These are phyloP conservation scores for Podargus strigoides DNA, from an alignment of 2,797 vertebrate species.

Conservation along the genomic window DNA sequence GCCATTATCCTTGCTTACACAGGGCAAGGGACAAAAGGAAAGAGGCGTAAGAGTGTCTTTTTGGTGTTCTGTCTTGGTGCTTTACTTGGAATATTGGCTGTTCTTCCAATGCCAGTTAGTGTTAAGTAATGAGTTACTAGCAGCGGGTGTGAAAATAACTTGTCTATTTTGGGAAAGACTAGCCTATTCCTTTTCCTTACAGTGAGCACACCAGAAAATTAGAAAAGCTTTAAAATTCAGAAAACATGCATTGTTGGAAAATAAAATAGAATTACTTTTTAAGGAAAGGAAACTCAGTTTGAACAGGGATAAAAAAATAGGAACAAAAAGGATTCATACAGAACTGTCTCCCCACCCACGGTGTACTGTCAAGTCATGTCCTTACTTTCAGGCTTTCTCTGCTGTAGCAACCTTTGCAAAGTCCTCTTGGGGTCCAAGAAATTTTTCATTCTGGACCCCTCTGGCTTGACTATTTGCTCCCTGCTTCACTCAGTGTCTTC, in stretches of 20 bases:
- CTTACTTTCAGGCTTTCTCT: background rate
- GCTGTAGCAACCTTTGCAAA: background rate
- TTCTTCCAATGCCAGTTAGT: background rate
- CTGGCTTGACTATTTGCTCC: background rate
- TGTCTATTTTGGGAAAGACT: background rate
- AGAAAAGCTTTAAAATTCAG: background rate
- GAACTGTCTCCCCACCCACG: background rate
- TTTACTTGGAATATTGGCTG: background rate
- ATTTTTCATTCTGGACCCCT: background rate
- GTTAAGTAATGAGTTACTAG: background rate
- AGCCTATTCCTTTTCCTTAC: background rate
- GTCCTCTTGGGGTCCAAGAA: background rate
- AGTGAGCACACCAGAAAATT: background rate
- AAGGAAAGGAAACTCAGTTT: background rate
- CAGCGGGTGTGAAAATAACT: background rate
- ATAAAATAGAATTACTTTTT: background rate
- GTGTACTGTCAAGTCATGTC: background rate
- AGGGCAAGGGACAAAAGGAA: background rate
- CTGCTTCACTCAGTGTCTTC: background rate
- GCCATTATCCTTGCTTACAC: background rate
- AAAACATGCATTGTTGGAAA: background rate
- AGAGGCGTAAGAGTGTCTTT: background rate
- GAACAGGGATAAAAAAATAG: background rate
- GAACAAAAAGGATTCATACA: background rate
- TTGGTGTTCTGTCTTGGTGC: background rate